These are phyloP conservation scores for Aphelinus certus DNA, from an alignment of 1,140 invertebrate species.

Conservation along the genomic window DNA sequence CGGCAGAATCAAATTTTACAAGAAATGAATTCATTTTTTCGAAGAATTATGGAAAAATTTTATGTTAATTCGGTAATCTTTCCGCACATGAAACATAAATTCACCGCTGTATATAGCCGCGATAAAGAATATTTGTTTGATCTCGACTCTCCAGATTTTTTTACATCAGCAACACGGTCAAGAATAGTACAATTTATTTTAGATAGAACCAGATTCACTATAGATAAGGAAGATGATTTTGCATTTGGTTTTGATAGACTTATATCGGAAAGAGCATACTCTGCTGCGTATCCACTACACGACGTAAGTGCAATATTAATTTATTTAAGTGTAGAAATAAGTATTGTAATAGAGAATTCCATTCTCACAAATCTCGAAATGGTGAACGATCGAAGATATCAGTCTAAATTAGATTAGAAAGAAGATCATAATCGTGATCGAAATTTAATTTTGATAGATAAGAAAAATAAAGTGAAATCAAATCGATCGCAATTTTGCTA, in stretches of 20 bases:
- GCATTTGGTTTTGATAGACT: constrained; percentile 82
- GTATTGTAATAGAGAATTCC: no score
- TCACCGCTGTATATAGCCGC: constrained; percentile 84
- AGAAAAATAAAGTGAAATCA: no score
- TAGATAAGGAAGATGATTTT: constrained; percentile 73
- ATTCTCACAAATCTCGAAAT: no score
- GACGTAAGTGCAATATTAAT: constrained; percentile 68
- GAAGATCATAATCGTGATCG: no score
- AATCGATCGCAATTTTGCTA: no score
- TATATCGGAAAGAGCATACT: constrained; percentile 76
- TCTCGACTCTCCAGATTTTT: constrained; percentile 81
- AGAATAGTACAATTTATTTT: constrained; percentile 92
- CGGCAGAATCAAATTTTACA: constrained; percentile 72
- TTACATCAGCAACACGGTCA: constrained; percentile 84
- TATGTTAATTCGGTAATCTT: constrained; percentile 75
- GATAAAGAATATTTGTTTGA: constrained; percentile 93
- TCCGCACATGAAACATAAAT: constrained; percentile 75
- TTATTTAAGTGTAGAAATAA: no score
- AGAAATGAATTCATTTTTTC: constrained; percentile 70
- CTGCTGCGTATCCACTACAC: constrained; percentile 82
- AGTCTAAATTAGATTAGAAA: no score
- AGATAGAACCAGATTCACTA: constrained; percentile 83
- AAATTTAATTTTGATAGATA: no score
- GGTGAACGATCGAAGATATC: no score
- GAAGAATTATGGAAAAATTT: constrained; percentile 70